A percentile compares a stretch with the other conserved stretches of the same genome.
phyloP scores from a whole-genome alignment of 2,113 vertebrate species.

The Rhineura floridana region DNA sequence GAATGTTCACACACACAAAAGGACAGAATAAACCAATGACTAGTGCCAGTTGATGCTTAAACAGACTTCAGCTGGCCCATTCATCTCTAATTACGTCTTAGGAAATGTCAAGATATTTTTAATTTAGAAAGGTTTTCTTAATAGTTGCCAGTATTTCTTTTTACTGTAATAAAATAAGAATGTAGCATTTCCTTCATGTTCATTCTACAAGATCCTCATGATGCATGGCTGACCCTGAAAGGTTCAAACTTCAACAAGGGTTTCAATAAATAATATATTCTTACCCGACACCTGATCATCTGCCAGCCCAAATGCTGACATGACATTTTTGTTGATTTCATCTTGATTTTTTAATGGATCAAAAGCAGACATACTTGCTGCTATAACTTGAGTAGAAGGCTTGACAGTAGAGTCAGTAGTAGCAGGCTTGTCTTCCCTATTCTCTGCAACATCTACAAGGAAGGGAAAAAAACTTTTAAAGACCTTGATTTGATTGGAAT shows the following conservation, averaged over 20 bases:
- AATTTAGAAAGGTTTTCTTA: no score
- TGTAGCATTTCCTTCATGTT: not conserved
- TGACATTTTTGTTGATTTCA: conserved; percentile 97
- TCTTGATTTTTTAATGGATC: conserved; percentile 98
- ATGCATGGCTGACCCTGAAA: conserved; percentile 17
- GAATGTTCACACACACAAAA: no score
- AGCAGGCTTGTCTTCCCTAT: conserved; percentile 86
- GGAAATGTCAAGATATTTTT: no score
- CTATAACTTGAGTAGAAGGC: conserved; percentile 91
- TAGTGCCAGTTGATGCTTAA: no score
- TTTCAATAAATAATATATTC: conserved; percentile 26
- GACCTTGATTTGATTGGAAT: not conserved
- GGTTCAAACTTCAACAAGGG: not conserved
- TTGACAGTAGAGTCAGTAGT: conserved; percentile 85
- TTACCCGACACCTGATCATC: conserved; percentile 94
- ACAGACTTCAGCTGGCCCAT: no score
- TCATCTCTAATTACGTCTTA: no score
- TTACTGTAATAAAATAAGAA: not conserved
- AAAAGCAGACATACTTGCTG: conserved; percentile 98
- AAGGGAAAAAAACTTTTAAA: conserved; percentile 28
- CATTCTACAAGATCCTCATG: conserved; percentile 6
- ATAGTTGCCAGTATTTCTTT: not conserved
- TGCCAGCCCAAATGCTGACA: conserved; percentile 94
- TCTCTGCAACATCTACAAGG: conserved; percentile 81
- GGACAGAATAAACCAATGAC: no score